Evolutionary conservation across 2,113 vertebrate species (phyloP).

Genomic region (Gasterosteus nipponicus): DNA sequence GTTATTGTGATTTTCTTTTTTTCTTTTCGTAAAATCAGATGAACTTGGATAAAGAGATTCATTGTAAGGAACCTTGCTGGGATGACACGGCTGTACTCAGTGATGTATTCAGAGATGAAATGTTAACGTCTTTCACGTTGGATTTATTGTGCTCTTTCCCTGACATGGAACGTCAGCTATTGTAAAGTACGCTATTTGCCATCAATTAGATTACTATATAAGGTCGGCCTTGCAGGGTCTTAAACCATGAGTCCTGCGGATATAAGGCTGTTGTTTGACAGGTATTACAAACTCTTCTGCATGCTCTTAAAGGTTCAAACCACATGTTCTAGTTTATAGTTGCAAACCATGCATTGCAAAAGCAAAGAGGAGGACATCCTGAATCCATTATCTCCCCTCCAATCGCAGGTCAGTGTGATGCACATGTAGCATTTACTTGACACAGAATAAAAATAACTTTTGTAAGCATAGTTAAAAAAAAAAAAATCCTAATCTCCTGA

Average conservation of each 20-base stretch:
- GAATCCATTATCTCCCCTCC: conserved; percentile 48
- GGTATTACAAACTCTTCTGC: conserved; percentile 76
- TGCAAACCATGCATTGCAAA: conserved; percentile 82
- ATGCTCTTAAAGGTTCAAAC: conserved; percentile 77
- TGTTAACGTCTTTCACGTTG: conserved; percentile 73
- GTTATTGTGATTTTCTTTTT: conserved; percentile 49
- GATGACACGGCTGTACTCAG: conserved; percentile 67
- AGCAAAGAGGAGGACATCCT: conserved; percentile 58
- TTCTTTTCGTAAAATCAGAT: conserved; percentile 57
- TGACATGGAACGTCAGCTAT: conserved; percentile 63
- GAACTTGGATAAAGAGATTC: conserved; percentile 65
- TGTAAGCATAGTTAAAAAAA: conserved; percentile 69
- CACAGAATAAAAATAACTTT: conserved; percentile 64
- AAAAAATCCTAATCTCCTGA: conserved; percentile 53
- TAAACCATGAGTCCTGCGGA: conserved; percentile 60
- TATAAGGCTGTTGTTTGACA: conserved; percentile 63
- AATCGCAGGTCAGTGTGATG: conserved; percentile 73
- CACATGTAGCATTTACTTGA: conserved; percentile 76
- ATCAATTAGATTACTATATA: conserved; percentile 69
- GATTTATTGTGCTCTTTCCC: conserved; percentile 69
- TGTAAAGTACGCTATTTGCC: conserved; percentile 74
- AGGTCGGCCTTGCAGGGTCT: conserved; percentile 65
- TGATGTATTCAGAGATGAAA: conserved; percentile 74
- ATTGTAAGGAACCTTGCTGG: conserved; percentile 73
- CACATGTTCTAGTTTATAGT: conserved; percentile 73